Conservation (phyloP, 2,888 invertebrate species). For the Axea sp. region DNA sequence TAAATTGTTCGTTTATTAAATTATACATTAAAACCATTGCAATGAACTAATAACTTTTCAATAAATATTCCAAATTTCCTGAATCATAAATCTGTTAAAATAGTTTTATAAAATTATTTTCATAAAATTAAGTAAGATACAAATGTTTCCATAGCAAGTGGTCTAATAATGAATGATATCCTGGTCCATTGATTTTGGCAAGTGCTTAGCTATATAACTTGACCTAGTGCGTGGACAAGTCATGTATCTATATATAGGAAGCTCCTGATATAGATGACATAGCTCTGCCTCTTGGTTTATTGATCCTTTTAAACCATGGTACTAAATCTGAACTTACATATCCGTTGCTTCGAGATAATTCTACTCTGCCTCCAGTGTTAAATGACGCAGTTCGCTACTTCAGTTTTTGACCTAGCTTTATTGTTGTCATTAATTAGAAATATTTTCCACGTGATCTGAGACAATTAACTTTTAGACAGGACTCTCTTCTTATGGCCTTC, state of each 20-base stretch:
- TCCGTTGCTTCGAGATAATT: conserved; percentile 44
- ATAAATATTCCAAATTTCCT: no score
- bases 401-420: conserved; percentile 25
- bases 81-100: no score
- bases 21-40: no score
- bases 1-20: no score
- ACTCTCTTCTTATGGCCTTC: conserved; percentile 36
- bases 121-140: no score
- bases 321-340: conserved; percentile 63
- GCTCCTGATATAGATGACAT: conserved; percentile 71
- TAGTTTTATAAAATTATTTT: no score
- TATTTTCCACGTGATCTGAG: conserved; percentile 2
- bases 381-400: conserved; percentile 52
- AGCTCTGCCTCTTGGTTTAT: conserved; percentile 76
- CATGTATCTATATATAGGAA: conserved; percentile 71
- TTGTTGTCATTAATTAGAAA: conserved; percentile 19
- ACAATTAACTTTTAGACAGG: conserved; percentile 25
- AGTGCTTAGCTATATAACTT: conserved; percentile 77
- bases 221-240: conserved; percentile 78
- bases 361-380: conserved; percentile 28
- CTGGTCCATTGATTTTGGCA: conserved; percentile 68
- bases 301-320: conserved; percentile 73
- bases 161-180: conserved; percentile 53
- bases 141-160: no score
- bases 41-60: no score